Evolutionary conservation across 2,888 invertebrate species (phyloP), one percentile per base, ranked within the genome.

Genomic region (Allygus modestus): DNA sequence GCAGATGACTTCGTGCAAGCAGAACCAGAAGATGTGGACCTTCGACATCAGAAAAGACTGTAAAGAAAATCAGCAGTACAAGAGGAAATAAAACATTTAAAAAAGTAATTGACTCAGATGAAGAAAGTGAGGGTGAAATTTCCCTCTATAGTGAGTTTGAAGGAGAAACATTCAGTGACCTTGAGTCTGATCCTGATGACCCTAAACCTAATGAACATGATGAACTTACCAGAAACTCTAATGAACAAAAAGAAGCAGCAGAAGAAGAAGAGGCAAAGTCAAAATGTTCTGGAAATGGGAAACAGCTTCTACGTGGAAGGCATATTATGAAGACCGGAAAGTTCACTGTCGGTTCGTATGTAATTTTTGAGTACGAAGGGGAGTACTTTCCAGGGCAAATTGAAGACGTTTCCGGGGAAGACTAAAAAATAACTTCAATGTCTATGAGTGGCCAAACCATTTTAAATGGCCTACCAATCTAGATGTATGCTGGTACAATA

Each of bases 401-500:
- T 46, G 46, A 46, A 37, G 4, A 37, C 5, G 37, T 37, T 71
- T n/a, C 23, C 7, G 71, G 71, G 28, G 26, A 71, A n/a, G 28
- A 71, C 28, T 71, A 28, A 1, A 71, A 71, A 71, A 28, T 71
- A 1, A 71, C n/a, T 28, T 15, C 23, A 9, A 65, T 65, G 71
- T 37, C 71, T 26, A 71, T 71, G 71, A 26, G 71, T 71, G 71
- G 71, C 37, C 71, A 15, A 71, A n/a, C 20, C 15, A 71, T 28
- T 71, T 31, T 31, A 71, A 26, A 31, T 71, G 71, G 71, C 71
- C 71, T 5, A 37, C 15, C 7, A 71, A 71, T 20, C n/a, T n/a
- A 71, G 71, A 71, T 26, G 71, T 28, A 11, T 71, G 71, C 71
- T 71, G 26, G 28, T 71, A 71, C 31, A 71, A n/a, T 37, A 71